Evolutionary conservation across 2,888 invertebrate species (phyloP), one percentile per base, ranked within the genome.

Genomic region (Eilema depressum): DNA sequence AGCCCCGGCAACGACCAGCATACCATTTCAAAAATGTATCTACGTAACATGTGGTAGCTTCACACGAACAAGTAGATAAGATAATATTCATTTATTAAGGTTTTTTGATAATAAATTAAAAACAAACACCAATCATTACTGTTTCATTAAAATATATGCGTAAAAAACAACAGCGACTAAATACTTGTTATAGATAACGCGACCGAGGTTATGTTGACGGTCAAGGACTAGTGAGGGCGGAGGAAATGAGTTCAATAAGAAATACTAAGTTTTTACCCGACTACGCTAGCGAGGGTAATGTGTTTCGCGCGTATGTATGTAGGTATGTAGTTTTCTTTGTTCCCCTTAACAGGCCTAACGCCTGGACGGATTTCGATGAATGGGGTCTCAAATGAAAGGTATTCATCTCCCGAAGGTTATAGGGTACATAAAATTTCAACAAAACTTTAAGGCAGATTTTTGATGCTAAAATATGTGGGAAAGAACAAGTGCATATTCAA

Each of bases 151-250:
- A 53, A 8, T 53, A 53, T n/a, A 8, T 53, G 20, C 17, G 17
- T 20, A 53, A 53, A 53, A 53, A 53, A n/a, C n/a, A 53, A 53
- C n/a, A 53, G 20, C n/a, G 20, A 20, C 17, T 47, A 20, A 20
- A 47, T 47, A n/a, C 53, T 53, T 53, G 53, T 53, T 53, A 53
- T n/a, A 53, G 53, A 53, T 53, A 53, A 53, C n/a, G 20, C 53
- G 53, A n/a, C 20, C 53, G 53, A 53, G 53, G 53, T 53, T 53
- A 53, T 5, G n/a, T n/a, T 53, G 53, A n/a, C n/a, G 53, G 53
- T 53, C 53, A 53, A 53, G 53, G 53, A 17, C 47, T 47, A 47
- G 17, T 47, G 47, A 47, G 47, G 20, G 47, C 47, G 47, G 20
- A 53, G 53, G 53, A 53, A 53, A 53, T 53, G 53, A 53, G 20